Base-by-base conservation (phyloP, 2,113 vertebrate genomes). In the Balaenoptera acutorostrata region DNA sequence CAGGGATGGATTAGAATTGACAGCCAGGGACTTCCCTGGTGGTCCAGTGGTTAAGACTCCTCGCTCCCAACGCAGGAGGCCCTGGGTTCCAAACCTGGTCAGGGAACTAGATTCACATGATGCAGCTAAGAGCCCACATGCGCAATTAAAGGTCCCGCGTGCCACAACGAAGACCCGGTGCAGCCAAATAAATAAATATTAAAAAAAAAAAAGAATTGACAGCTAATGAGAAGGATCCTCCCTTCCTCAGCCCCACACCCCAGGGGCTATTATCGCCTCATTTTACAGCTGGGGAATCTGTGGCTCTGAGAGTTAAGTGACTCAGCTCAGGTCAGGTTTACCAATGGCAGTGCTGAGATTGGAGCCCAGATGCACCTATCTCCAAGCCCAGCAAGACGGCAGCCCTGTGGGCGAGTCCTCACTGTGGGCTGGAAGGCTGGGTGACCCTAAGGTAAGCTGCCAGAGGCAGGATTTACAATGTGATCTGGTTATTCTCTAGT, bases 1-100 rank as follows among this genome's bases (percentile, higher is more conserved):
- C 13, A 4, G 29, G 13, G 52, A 20, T 8, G 1, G 8, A 1
- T 3, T 27, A 11, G 2, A 59, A 25, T 14, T 17, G 49, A 12
- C 13, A 29, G 21, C 27, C 8, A 41, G 52, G 52, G 52, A 55
- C 49, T 15, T 52, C 49, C 49, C 49, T 52, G 49, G 49, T 52
- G 49, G 49, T 52, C 15, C 49, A 52, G 14, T 52, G 49, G 49
- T 52, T 52, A 52, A 52, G 49, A 52, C 49, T 15, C 49, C 13
- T 14, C 14, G 1, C 49, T 52, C 49, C 49, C 13, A 52, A 52
- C 15, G 49, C 14, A 52, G 49, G 49, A 52, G 49, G 49, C 49
- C 49, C 49, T 4, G 15, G 49, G 14, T 52, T 52, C 15, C 13
- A 52, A 15, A 14, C 49, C 49, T 15, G 49, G 14, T 52, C 49